A percentile compares a stretch with the other conserved stretches of the same genome.
These are phyloP conservation scores for Griposia aprilina DNA, from an alignment of 2,888 invertebrate species.

Conservation along the genomic window DNA sequence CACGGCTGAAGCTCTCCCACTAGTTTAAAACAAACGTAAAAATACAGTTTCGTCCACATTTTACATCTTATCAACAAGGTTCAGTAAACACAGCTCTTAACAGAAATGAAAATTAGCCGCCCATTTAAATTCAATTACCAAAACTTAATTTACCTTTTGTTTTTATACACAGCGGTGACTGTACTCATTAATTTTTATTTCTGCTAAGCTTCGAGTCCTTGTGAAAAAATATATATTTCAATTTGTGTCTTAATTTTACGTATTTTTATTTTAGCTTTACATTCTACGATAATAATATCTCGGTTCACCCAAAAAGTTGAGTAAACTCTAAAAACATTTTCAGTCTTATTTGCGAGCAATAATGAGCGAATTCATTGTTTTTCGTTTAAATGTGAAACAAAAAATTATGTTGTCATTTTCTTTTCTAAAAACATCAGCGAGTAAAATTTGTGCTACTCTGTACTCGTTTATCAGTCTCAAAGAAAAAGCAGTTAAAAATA, in stretches of 20 bases:
- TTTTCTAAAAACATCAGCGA: conserved; percentile 11
- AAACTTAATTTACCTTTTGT: conserved; percentile 63
- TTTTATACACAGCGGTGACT: conserved; percentile 57
- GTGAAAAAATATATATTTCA: conserved; percentile 47
- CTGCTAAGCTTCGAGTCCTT: conserved; percentile 50
- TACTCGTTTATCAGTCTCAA: conserved; percentile 13
- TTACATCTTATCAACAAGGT: conserved; percentile 42
- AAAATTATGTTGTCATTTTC: conserved; percentile 20
- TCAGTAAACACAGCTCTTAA: conserved; percentile 48
- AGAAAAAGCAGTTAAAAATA: not conserved
- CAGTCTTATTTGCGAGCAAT: conserved; percentile 76
- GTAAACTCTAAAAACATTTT: conserved; percentile 69
- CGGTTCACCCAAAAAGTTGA: conserved; percentile 53
- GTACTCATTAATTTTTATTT: conserved; percentile 63
- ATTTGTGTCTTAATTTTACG: conserved; percentile 57
- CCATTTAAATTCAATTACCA: conserved; percentile 60
- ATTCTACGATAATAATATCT: conserved; percentile 63
- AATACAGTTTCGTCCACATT: conserved; percentile 37
- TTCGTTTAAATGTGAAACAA: conserved; percentile 54
- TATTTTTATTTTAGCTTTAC: conserved; percentile 63
- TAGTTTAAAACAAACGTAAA: conserved; percentile 38
- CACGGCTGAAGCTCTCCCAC: conserved; percentile 34
- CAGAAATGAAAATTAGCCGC: conserved; percentile 64
- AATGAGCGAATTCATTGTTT: conserved; percentile 64
- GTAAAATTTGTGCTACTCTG: conserved; percentile 5